A percentile compares a stretch with the other conserved stretches of the same genome.
These are phyloP conservation scores for Suricata suricatta DNA, from an alignment of 2,113 vertebrate genomes.

Conservation along the genomic window DNA sequence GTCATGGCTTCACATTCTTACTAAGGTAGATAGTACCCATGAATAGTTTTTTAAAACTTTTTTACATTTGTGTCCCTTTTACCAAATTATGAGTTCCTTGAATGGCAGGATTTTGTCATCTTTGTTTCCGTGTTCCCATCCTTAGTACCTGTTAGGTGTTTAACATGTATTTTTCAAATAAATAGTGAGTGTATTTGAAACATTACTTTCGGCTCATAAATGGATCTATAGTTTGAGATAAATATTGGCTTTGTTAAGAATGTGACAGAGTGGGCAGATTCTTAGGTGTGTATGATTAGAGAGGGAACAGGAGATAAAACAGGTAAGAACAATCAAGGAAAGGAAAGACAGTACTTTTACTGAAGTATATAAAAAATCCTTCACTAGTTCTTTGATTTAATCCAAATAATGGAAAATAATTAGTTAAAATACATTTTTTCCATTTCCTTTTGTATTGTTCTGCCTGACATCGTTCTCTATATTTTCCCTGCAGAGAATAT, in stretches of 20 bases:
- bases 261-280: background rate
- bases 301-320: background rate
- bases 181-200: background rate
- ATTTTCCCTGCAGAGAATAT: background rate
- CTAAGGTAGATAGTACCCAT: background rate
- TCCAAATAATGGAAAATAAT: background rate
- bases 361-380: background rate
- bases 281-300: fast-evolving
- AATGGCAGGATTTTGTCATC: background rate
- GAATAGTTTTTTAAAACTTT: background rate
- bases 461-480: background rate
- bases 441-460: background rate
- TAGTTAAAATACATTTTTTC: background rate
- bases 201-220: background rate
- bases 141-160: background rate
- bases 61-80: background rate
- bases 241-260: background rate
- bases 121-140: background rate
- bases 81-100: background rate
- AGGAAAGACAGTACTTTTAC: background rate
- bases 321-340: background rate
- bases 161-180: background rate
- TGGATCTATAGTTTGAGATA: background rate
- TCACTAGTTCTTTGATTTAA: background rate
- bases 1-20: background rate